Evolutionary conservation across 2,113 vertebrate species (phyloP), one percentile per base, ranked within the genome.

Genomic region (Anolis carolinensis): DNA sequence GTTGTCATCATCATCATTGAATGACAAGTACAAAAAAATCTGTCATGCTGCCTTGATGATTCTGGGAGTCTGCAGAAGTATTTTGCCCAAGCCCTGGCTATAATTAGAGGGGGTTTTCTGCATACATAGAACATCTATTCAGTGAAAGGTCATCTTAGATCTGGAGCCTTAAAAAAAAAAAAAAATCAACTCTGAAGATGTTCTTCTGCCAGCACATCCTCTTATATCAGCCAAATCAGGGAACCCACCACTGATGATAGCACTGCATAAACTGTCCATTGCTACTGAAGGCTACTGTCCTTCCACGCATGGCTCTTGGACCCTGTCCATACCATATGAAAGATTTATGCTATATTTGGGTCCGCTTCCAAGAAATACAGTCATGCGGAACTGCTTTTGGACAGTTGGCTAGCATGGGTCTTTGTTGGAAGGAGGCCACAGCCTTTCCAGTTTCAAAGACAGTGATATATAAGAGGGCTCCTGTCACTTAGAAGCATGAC

Each of bases 271-370:
- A 70, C 32, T 68, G 25, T 55, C 71, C 59, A n/a, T 48, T 52
- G 65, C 63, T 48, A 48, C 63, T 68, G 74, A 85, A 14, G 9
- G 21, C n/a, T 59, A 71, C 78, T 85, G 70, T 85, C 74, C 23
- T 84, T n/a, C n/a, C n/a, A n/a, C n/a, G n/a, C 36, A n/a, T 34
- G 65, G 32, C 34, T 77, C 21, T 78, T 85, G 83, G 83, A 55
- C 39, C 32, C 27, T 59, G 32, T 86, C 59, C 62, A 74, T 23
- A 81, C 44, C 44, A 75, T 74, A 62, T 20, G 59, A 81, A 81
- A 48, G 85, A 86, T 86, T 86, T 86, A 81, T 81, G 85, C 59
- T 86, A 81, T 81, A 74, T 81, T 65, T 81, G 79, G 85, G 59
- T 75, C 78, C 30, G 27, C 59, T 86, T 86, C 85, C 85, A 86